Evolutionary conservation across 2,888 invertebrate species (phyloP), one percentile per base, ranked within the genome.

Genomic region (Drosophila anomalipes): DNA sequence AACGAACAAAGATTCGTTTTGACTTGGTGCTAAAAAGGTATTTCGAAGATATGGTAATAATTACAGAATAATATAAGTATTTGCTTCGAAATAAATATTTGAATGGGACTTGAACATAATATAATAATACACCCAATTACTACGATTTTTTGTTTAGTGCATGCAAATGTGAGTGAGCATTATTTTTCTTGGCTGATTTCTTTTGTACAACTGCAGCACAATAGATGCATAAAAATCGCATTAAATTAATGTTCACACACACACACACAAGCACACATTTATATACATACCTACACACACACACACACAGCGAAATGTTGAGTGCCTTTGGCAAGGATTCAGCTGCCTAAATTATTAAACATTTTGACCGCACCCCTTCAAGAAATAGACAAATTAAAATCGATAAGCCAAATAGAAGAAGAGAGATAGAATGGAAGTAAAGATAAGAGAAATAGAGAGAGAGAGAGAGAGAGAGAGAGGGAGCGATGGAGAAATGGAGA

Each of bases 211-310:
- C 76, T 85, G 74, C 22, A 58, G n/a, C 75, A 68, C 69, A 71
- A 61, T 72, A 58, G 77, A 71, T 89, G 87, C 90, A 86, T 79
- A 81, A 81, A 86, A 79, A 77, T 78, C 74, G 54, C 74, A 75
- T 70, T 67, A 44, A 81, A 71, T 73, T 67, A 70, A 49, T 54
- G 51, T 60, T 30, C 60, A 54, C 52, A 68, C 39, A n/a, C 28
- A 54, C 49, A 37, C 47, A 51, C 49, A 61, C 47, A 33, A 33
- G 33, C 4, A 33, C 10, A 33, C 12, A 33, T 12, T 33, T 19
- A 56, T 22, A 49, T 10, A 37, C 49, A 14, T 26, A 67, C 37
- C 30, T 37, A 51, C 44, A 33, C 28, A 52, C 39, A 28, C 41
- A 37, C 30, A 52, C n/a, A 56, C 47, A 22, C 51, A 47, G 49